Percentiles rank a stretch among this genome's conserved stretches.
These are phyloP conservation scores for Agrotis clavis DNA, from an alignment of 2,888 invertebrate species.

Conservation along the genomic window DNA sequence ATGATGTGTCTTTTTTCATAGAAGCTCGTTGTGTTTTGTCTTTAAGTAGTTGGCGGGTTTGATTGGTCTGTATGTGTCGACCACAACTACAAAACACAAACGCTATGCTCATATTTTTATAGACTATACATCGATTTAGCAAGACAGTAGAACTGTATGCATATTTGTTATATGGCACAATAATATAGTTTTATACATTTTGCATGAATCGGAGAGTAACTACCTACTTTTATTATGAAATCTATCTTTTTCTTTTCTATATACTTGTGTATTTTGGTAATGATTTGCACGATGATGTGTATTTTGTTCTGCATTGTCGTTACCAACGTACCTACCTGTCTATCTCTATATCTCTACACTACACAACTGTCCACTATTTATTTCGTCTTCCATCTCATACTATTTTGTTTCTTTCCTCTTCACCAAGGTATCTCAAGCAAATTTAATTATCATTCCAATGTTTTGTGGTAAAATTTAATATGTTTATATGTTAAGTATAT, in stretches of 20 bases:
- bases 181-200: constrained; percentile 58
- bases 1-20: constrained; percentile 66
- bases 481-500: constrained; percentile 70
- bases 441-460: constrained; percentile 86
- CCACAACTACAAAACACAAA: constrained; percentile 63
- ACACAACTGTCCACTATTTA: constrained; percentile 68
- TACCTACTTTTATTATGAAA: constrained; percentile 46
- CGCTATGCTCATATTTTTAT: constrained; percentile 63
- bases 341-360: constrained; percentile 60
- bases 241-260: constrained; percentile 54
- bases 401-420: constrained; percentile 67
- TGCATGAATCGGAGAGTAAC: constrained; percentile 61
- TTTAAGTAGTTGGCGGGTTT: constrained; percentile 67
- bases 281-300: constrained; percentile 39
- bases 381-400: constrained; percentile 75
- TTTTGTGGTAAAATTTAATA: constrained; percentile 74
- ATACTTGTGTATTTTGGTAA: constrained; percentile 56
- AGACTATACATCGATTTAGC: constrained; percentile 58
- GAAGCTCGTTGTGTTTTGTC: constrained; percentile 70
- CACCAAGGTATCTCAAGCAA: constrained; percentile 85
- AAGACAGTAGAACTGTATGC: constrained; percentile 63
- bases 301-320: constrained; percentile 27
- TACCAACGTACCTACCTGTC: constrained; percentile 57
- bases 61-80: constrained; percentile 47
- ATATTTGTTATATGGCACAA: constrained; percentile 62